phyloP scores from a whole-genome alignment of 2,888 invertebrate genomes.

The Zaprionus bogoriensis region DNA sequence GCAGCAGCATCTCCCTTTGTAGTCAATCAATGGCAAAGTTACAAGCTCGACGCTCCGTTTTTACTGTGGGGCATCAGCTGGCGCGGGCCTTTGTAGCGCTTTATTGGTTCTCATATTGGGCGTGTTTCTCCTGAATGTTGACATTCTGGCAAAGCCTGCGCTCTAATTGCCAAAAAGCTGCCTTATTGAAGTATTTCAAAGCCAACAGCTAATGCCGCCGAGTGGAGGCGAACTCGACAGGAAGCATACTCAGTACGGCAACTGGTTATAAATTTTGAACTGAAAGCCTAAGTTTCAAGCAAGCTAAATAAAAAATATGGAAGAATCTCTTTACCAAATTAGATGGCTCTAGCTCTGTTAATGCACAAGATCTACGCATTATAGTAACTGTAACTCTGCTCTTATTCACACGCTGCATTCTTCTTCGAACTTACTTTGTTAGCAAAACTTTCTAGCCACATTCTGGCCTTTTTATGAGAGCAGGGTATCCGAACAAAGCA shows the following conservation, averaged over 20 bases:
- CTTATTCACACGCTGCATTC: neutral
- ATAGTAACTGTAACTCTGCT: neutral
- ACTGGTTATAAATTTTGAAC: neutral
- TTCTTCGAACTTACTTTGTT: neutral
- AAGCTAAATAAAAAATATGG: neutral
- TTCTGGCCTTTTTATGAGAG: slow-evolving; percentile 6
- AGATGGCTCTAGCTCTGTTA: neutral
- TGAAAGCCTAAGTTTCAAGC: too few species aligned
- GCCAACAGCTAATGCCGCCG: slow-evolving; percentile 15
- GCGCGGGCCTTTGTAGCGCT: slow-evolving; percentile 21
- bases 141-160: slow-evolving; percentile 37
- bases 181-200: slow-evolving; percentile 40
- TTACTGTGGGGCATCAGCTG: slow-evolving; percentile 17
- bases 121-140: slow-evolving; percentile 39
- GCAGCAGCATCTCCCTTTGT: slow-evolving; percentile 50
- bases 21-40: slow-evolving; percentile 58
- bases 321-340: neutral
- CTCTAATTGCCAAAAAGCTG: slow-evolving; percentile 53
- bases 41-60: neutral
- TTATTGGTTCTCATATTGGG: slow-evolving; percentile 49
- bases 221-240: neutral
- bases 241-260: slow-evolving; percentile 1
- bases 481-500: slow-evolving; percentile 43
- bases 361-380: neutral
- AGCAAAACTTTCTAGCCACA: neutral